Conservation (phyloP, 2,113 vertebrate species). For the Sander lucioperca region DNA sequence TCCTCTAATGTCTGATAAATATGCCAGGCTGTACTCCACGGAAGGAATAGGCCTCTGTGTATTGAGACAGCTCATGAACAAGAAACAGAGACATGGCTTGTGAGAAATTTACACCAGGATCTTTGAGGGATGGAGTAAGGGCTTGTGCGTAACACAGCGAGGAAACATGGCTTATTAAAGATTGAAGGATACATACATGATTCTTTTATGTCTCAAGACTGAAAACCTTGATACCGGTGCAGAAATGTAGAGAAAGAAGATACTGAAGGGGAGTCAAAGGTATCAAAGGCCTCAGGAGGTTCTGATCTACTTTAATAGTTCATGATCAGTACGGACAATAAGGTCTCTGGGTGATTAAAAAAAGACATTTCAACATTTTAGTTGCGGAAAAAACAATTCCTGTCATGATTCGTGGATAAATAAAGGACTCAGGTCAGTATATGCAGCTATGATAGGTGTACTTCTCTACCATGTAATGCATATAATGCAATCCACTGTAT, state of each 20-base stretch:
- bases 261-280: conserved; percentile 6
- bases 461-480: conserved; percentile 1
- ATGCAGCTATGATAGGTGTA: conserved; percentile 13
- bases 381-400: background rate
- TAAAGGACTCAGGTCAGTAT: conserved; percentile 26
- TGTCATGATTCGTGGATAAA: conserved; percentile 29
- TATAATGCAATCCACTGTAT: conserved; percentile 60
- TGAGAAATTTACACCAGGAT: conserved; percentile 74
- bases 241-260: conserved; percentile 31
- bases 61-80: conserved; percentile 69
- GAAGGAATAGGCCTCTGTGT: conserved; percentile 63
- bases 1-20: conserved; percentile 68
- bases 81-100: conserved; percentile 67
- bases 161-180: conserved; percentile 77
- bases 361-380: background rate
- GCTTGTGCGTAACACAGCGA: conserved; percentile 50
- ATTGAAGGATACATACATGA: conserved; percentile 65
- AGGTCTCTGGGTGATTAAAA: conserved; percentile 22
- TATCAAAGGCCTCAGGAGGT: conserved; percentile 44
- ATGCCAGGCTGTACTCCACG: conserved; percentile 29
- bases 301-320: conserved; percentile 49
- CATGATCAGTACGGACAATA: conserved; percentile 47
- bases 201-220: conserved; percentile 57
- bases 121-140: conserved; percentile 63
- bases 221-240: conserved; percentile 38